These are phyloP conservation scores for Distichodus sexfasciatus DNA, from an alignment of 2,797 vertebrate genomes.

Conservation along the genomic window DNA sequence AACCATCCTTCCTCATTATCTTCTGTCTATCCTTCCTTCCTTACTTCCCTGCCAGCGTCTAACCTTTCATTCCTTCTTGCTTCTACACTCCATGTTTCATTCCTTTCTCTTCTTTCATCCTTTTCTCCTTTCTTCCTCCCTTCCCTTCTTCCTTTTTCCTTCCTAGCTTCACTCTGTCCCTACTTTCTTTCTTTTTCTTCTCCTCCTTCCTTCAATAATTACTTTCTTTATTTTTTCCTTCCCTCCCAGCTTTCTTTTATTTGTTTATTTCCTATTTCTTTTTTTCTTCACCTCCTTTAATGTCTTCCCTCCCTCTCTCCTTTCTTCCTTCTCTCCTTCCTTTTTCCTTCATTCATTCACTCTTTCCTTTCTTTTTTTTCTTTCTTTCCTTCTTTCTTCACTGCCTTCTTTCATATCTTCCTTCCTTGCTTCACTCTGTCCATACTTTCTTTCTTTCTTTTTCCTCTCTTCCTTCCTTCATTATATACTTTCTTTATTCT, in stretches of 20 bases:
- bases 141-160: not conserved
- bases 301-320: too few species aligned
- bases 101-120: too few species aligned
- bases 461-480: not conserved
- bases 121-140: not conserved
- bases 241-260: not conserved
- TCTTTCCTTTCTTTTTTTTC: not conserved
- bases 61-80: not conserved
- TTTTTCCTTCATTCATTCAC: not conserved
- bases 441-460: conserved; percentile 1
- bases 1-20: not conserved
- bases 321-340: not conserved
- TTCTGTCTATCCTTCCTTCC: not conserved
- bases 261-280: not conserved
- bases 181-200: conserved; percentile 7
- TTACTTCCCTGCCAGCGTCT: not conserved
- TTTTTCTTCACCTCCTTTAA: not conserved
- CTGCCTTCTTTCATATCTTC: not conserved
- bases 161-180: not conserved
- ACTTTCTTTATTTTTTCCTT: conserved; percentile 3
- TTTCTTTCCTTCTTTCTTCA: not conserved
- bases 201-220: conserved; percentile 9
- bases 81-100: not conserved
- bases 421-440: not conserved
- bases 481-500: not conserved